phyloP scores from a whole-genome alignment of 2,797 vertebrate species.

The Acanthurus lineatus region DNA sequence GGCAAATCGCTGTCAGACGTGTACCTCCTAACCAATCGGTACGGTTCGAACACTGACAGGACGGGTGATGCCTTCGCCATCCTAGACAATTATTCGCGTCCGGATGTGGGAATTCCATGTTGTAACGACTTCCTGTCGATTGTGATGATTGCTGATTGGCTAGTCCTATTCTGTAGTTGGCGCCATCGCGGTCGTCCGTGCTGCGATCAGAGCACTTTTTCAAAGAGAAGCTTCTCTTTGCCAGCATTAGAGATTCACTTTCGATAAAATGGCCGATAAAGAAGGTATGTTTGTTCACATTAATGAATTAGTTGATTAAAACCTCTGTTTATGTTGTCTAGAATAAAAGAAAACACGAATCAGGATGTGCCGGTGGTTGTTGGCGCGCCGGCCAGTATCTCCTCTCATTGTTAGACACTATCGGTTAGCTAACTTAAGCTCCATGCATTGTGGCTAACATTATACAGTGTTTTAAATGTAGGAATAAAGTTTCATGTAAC shows the following conservation, averaged over 20 bases:
- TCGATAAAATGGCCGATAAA: constrained; percentile 80
- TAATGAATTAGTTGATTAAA: accelerated
- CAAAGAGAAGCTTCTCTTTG: constrained; percentile 14
- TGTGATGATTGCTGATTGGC: constrained; percentile 67
- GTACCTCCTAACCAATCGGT: too few species aligned
- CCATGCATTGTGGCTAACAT: constrained; percentile 3
- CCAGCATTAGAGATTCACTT: constrained; percentile 13
- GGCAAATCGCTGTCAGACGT: too few species aligned
- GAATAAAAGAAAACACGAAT: background rate
- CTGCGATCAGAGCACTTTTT: constrained; percentile 40
- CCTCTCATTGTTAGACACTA: constrained; percentile 75
- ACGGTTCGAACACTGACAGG: too few species aligned
- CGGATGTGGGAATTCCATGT: constrained; percentile 19
- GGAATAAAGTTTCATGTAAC: background rate
- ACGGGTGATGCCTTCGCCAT: too few species aligned
- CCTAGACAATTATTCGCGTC: background rate
- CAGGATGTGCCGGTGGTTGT: constrained; percentile 36
- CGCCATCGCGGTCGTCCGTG: constrained; percentile 75
- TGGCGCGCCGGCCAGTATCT: constrained; percentile 64
- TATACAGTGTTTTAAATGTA: constrained; percentile 7
- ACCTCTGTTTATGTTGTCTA: background rate
- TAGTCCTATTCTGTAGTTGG: constrained; percentile 68
- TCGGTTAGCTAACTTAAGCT: constrained; percentile 57
- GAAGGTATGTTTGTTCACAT: constrained; percentile 70
- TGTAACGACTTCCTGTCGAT: constrained; percentile 48